Evolutionary conservation across 2,797 vertebrate genomes (phyloP).

Genomic region (Sebastes diaconus): DNA sequence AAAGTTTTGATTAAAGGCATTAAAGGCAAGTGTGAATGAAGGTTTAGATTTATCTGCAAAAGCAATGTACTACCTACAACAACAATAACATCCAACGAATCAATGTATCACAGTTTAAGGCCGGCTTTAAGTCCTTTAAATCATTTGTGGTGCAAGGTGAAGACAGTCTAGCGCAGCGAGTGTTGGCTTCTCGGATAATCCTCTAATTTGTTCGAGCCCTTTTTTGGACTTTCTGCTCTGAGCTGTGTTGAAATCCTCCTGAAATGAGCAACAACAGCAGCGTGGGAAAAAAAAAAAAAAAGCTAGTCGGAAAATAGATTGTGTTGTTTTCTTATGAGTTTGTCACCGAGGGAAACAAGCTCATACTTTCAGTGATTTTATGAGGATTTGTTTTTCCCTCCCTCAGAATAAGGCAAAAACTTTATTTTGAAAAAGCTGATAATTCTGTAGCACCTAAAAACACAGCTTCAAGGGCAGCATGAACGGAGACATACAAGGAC

Average conservation of each 20-base stretch:
- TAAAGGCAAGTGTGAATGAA: not conserved
- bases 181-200: conserved; percentile 6
- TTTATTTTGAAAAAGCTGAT: not conserved
- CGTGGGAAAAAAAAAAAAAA: no score
- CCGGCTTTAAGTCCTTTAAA: not conserved
- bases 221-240: not conserved
- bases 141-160: not conserved
- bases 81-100: not conserved
- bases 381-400: not conserved
- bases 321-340: not conserved
- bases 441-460: not conserved
- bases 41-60: not conserved
- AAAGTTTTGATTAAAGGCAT: no score
- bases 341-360: not conserved
- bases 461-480: conserved; percentile 11
- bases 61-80: not conserved
- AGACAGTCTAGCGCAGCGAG: not conserved
- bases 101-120: not conserved
- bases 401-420: not conserved
- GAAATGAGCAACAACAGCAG: not conserved
- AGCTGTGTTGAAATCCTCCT: not conserved
- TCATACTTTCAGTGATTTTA: not conserved
- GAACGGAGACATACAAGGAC: not conserved
- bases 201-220: not conserved
- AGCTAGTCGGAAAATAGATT: not conserved